These are phyloP conservation scores for Spinibarbus caldwelli DNA, from an alignment of 2,797 vertebrate genomes.

Conservation along the genomic window DNA sequence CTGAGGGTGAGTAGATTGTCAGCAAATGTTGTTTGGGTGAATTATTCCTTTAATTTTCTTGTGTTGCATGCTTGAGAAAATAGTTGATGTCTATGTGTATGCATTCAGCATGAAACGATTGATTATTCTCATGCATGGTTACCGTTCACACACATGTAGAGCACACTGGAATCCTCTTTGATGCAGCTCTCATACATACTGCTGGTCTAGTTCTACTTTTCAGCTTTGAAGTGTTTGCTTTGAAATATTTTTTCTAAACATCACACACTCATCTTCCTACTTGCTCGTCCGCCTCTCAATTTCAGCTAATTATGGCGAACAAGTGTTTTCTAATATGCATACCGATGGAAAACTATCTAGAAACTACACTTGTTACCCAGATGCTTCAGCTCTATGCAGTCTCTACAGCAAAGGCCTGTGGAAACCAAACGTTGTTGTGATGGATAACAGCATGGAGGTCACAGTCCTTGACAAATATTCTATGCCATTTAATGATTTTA, in stretches of 20 bases:
- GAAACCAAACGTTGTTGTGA: not conserved
- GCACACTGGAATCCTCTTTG: constrained; percentile 48
- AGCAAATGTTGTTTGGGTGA: not conserved
- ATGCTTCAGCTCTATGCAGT: not conserved
- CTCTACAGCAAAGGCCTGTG: not conserved
- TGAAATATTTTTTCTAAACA: constrained; percentile 46
- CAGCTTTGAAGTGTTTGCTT: constrained; percentile 56
- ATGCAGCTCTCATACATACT: constrained; percentile 44
- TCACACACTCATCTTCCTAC: constrained; percentile 22
- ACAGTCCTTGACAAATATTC: constrained; percentile 35
- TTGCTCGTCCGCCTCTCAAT: constrained; percentile 23
- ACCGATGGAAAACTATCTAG: constrained; percentile 5
- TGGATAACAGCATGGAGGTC: constrained; percentile 13
- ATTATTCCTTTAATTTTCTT: not conserved
- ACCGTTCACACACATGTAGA: constrained; percentile 7
- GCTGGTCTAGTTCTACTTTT: constrained; percentile 43
- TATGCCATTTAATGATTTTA: constrained; percentile 33
- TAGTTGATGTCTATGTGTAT: constrained; percentile 15
- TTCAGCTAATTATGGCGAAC: constrained; percentile 33
- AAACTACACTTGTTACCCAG: constrained; percentile 7
- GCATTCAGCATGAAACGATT: not conserved
- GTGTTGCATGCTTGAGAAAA: no score
- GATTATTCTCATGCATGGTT: not conserved
- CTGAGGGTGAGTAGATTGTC: not conserved
- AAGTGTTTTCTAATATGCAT: constrained; percentile 20